Conservation (phyloP, 92 coral and sea anemone species). For the Pocillopora meandrina region DNA sequence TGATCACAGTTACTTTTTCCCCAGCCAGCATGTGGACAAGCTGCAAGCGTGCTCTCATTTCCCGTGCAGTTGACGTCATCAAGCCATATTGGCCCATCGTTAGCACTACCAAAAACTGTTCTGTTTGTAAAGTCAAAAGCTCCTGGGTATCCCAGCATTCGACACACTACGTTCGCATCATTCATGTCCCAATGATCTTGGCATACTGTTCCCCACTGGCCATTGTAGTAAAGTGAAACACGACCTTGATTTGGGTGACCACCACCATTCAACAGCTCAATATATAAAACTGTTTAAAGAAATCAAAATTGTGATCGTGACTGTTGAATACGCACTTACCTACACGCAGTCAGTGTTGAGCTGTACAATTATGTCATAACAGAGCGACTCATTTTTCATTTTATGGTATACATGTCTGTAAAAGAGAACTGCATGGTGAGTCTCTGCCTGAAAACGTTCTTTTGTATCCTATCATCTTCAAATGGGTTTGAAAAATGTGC, state of each 20-base stretch:
- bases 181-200: slow-evolving; percentile 51
- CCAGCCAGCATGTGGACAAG: slow-evolving; percentile 49
- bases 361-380: too few relatives aligned
- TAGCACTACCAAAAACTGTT: slow-evolving; percentile 29
- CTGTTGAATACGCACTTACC: too few relatives aligned
- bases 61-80: slow-evolving; percentile 58
- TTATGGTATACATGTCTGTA: too few relatives aligned
- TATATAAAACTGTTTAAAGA: background rate
- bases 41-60: slow-evolving; percentile 36
- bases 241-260: slow-evolving; percentile 46
- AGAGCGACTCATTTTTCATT: too few relatives aligned
- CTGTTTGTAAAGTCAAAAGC: slow-evolving; percentile 6
- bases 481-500: too few relatives aligned
- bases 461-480: too few relatives aligned
- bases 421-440: too few relatives aligned
- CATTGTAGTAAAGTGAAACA: slow-evolving; percentile 44
- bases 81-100: slow-evolving; percentile 40
- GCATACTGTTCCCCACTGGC: slow-evolving; percentile 68
- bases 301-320: background rate
- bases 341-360: too few relatives aligned
- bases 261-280: background rate
- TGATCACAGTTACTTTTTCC: slow-evolving; percentile 57
- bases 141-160: slow-evolving; percentile 57
- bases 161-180: slow-evolving; percentile 63
- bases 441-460: too few relatives aligned